Conservation (phyloP, 2,113 vertebrate genomes). For the Triplophysa dalaica region DNA sequence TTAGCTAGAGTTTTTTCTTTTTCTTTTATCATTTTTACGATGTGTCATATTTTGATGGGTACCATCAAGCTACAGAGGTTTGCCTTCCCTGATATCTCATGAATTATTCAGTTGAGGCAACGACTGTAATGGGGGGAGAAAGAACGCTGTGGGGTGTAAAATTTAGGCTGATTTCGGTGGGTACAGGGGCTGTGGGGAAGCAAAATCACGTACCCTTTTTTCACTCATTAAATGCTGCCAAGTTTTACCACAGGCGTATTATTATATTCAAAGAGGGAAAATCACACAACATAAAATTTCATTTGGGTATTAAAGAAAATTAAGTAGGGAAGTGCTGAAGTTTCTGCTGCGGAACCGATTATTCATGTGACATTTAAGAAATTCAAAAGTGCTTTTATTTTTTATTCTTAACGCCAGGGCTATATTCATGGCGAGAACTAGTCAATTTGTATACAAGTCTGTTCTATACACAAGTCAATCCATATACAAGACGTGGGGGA, state of each 20-base stretch:
- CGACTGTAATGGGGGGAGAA: constrained; percentile 33
- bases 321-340: not conserved
- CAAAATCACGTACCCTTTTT: constrained; percentile 33
- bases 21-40: not conserved
- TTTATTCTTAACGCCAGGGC: too few species aligned
- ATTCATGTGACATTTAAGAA: constrained; percentile 1
- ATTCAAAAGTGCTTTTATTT: not conserved
- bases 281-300: not conserved
- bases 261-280: not conserved
- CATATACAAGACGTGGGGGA: too few species aligned
- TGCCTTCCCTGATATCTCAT: constrained; percentile 51
- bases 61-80: constrained; percentile 48
- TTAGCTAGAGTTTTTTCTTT: not conserved
- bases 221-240: constrained; percentile 34
- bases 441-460: too few species aligned
- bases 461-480: too few species aligned
- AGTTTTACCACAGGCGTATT: constrained; percentile 6
- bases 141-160: constrained; percentile 52
- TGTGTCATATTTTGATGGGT: constrained; percentile 16
- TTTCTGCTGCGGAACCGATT: constrained; percentile 1
- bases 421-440: too few species aligned
- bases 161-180: constrained; percentile 49
- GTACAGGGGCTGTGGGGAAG: constrained; percentile 46
- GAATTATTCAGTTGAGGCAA: constrained; percentile 51
- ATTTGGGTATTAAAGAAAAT: not conserved